Evolutionary conservation across 1,140 invertebrate genomes (phyloP).

Genomic region (Hermetia illucens): DNA sequence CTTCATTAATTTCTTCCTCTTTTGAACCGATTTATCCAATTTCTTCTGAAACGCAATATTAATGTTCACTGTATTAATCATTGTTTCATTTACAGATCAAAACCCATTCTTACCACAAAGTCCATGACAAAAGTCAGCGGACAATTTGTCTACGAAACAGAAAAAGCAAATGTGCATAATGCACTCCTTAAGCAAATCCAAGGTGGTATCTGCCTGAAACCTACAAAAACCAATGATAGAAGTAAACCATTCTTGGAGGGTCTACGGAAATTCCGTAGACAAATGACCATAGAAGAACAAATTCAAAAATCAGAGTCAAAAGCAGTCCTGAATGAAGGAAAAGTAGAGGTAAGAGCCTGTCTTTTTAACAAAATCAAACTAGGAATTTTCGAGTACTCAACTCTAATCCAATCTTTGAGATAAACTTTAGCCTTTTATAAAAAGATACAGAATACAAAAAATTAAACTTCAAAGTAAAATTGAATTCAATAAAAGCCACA

Average conservation of each 20-base stretch:
- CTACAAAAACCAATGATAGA: conserved; percentile 67
- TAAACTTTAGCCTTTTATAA: no score
- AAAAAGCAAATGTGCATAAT: conserved; percentile 70
- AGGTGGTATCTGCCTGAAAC: conserved; percentile 59
- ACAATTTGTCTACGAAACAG: conserved; percentile 80
- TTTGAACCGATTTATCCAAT: no score
- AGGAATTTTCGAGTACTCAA: no score
- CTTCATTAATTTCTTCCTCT: no score
- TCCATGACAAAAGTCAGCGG: conserved; percentile 50
- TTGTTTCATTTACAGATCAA: conserved; percentile 30
- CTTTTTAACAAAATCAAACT: not conserved
- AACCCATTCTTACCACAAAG: conserved; percentile 40
- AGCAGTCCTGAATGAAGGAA: conserved; percentile 37
- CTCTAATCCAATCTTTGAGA: no score
- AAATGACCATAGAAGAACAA: conserved; percentile 79
- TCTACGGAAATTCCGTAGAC: conserved; percentile 68
- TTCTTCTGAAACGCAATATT: no score
- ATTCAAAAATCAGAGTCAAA: conserved; percentile 64
- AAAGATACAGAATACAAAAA: no score
- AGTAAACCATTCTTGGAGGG: conserved; percentile 72
- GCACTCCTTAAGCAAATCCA: conserved; percentile 71
- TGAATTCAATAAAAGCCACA: no score
- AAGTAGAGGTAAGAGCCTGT: conserved; percentile 11
- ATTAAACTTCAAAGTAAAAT: no score
- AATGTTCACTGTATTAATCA: no score